Evolutionary conservation across 2,797 vertebrate genomes (phyloP).

Genomic region (Dicrostonyx torquatus): DNA sequence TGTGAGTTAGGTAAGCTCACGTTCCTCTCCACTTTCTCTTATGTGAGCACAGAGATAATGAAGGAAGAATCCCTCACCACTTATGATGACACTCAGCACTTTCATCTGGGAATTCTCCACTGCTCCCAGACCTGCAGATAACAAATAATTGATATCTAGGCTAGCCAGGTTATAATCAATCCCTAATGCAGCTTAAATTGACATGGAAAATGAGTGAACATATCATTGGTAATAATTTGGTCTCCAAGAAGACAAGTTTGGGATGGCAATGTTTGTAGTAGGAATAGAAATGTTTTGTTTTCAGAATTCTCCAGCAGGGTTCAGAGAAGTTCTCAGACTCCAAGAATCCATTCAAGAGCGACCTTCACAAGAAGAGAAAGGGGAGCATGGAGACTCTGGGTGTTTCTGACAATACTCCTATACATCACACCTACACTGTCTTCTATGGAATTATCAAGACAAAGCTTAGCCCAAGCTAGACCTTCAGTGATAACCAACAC

Average conservation of each 20-base stretch:
- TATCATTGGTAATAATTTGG: not conserved
- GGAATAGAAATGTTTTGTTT: not conserved
- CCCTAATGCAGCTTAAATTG: not conserved
- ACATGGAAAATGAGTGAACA: not conserved
- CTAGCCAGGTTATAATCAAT: not conserved
- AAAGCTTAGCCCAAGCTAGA: not conserved
- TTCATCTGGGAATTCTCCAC: not conserved
- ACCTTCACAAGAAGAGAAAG: not conserved
- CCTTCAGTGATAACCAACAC: not conserved
- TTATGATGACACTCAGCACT: not conserved
- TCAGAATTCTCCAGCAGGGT: not conserved
- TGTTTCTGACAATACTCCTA: not conserved
- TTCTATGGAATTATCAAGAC: not conserved
- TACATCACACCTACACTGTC: not conserved
- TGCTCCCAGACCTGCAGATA: not conserved
- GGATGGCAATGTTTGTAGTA: not conserved
- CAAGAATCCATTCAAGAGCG: not conserved
- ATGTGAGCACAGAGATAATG: not conserved
- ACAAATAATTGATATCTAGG: not conserved
- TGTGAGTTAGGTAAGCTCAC: not conserved
- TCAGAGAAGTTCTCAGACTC: not conserved
- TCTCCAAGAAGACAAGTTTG: not conserved
- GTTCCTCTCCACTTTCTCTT: not conserved
- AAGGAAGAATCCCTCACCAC: not conserved
- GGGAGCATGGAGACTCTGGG: not conserved